Conservation (phyloP, 2,113 vertebrate species). For the Oceanites oceanicus region DNA sequence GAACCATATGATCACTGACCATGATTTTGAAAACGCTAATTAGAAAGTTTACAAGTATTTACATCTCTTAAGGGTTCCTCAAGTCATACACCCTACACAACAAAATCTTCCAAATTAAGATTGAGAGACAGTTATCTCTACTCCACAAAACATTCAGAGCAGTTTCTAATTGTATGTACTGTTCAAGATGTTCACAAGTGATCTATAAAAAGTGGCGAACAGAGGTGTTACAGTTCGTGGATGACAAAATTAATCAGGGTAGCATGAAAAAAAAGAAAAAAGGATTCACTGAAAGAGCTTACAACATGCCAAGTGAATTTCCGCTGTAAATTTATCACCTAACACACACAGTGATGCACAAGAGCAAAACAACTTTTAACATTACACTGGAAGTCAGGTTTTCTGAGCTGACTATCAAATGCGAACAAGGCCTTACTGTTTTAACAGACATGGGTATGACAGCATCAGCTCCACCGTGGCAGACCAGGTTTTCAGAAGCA, state of each 20-base stretch:
- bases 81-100: background rate
- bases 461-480: fast-evolving
- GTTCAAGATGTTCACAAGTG: background rate
- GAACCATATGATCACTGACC: background rate
- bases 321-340: background rate
- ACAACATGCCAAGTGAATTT: background rate
- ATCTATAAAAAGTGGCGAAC: background rate
- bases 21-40: background rate
- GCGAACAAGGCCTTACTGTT: background rate
- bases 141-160: background rate
- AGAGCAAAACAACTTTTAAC: background rate
- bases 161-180: background rate
- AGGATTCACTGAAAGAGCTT: background rate
- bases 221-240: background rate
- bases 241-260: background rate
- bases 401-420: background rate
- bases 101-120: background rate
- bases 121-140: background rate
- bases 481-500: background rate
- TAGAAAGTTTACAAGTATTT: background rate
- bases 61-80: background rate
- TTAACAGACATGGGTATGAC: fast-evolving
- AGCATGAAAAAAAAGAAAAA: background rate
- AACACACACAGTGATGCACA: background rate
- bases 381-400: background rate